Percentiles rank a stretch among this genome's conserved stretches.
phyloP scores from a whole-genome alignment of 2,888 invertebrate species.

The Eudasyphora cyanicolor region DNA sequence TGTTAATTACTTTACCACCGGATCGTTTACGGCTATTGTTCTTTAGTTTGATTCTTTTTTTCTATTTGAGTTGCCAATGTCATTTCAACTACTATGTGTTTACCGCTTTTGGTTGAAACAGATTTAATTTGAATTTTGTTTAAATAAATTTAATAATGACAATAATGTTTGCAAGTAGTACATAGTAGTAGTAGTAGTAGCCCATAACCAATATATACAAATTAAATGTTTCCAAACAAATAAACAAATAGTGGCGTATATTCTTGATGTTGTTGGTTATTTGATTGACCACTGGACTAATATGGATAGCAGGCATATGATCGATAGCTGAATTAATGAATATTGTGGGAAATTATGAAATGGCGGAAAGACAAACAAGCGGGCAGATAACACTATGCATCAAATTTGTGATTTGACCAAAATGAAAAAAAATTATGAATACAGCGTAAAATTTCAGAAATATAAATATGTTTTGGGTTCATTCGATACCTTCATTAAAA shows the following conservation, averaged over 20 bases:
- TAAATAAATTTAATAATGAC: conserved; percentile 29
- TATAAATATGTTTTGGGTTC: no score
- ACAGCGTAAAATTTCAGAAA: no score
- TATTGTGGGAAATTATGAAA: background rate
- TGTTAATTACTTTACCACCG: conserved; percentile 54
- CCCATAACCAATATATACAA: background rate
- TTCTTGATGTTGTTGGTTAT: conserved; percentile 8
- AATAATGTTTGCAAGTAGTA: no score
- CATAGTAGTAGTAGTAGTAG: no score
- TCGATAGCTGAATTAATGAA: conserved; percentile 1
- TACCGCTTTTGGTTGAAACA: conserved; percentile 4
- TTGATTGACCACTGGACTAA: conserved; percentile 35
- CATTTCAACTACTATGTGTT: background rate
- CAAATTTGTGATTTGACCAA: no score
- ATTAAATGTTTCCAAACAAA: conserved; percentile 22
- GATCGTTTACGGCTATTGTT: conserved; percentile 44
- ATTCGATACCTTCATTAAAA: no score
- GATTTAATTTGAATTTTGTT: conserved; percentile 5
- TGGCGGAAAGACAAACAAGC: background rate
- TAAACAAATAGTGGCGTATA: conserved; percentile 17
- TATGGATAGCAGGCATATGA: background rate
- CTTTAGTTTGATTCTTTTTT: background rate
- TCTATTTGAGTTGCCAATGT: background rate
- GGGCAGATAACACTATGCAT: background rate
- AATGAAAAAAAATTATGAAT: no score